phyloP scores from a whole-genome alignment of 2,888 invertebrate species.

The Ennomos fuscantarius region DNA sequence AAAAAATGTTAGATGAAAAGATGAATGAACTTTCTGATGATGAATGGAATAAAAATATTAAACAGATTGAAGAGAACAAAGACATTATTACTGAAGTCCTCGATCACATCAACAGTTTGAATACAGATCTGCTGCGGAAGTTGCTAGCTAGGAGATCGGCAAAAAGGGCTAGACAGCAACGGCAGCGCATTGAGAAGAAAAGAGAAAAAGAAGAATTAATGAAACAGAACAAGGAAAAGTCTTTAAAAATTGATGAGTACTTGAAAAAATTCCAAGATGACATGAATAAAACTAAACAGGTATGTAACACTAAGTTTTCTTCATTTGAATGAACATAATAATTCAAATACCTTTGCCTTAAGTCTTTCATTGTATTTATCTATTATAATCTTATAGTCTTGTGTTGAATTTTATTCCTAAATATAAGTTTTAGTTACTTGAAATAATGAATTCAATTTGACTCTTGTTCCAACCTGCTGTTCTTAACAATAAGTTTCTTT shows the following conservation, averaged over 20 bases:
- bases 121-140: constrained; percentile 69
- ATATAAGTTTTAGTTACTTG: too few species aligned
- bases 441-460: too few species aligned
- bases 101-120: constrained; percentile 66
- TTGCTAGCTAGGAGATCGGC: constrained; percentile 73
- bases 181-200: constrained; percentile 63
- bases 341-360: too few species aligned
- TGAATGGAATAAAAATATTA: constrained; percentile 83
- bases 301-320: constrained; percentile 37
- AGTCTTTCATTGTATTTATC: too few species aligned
- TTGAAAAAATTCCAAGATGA: constrained; percentile 87
- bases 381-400: too few species aligned
- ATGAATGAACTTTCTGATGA: constrained; percentile 72
- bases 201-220: constrained; percentile 65
- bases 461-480: too few species aligned
- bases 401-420: too few species aligned
- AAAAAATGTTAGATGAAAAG: constrained; percentile 72
- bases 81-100: constrained; percentile 69
- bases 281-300: constrained; percentile 86
- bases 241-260: constrained; percentile 88
- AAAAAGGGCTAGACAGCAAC: constrained; percentile 78
- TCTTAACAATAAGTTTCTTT: constrained; percentile 18
- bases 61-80: constrained; percentile 79
- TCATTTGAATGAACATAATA: too few species aligned
- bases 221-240: constrained; percentile 76